phyloP scores from a whole-genome alignment of 30 jellyfish, hydroid and myxozoan species.

The Chironex yamaguchii region DNA sequence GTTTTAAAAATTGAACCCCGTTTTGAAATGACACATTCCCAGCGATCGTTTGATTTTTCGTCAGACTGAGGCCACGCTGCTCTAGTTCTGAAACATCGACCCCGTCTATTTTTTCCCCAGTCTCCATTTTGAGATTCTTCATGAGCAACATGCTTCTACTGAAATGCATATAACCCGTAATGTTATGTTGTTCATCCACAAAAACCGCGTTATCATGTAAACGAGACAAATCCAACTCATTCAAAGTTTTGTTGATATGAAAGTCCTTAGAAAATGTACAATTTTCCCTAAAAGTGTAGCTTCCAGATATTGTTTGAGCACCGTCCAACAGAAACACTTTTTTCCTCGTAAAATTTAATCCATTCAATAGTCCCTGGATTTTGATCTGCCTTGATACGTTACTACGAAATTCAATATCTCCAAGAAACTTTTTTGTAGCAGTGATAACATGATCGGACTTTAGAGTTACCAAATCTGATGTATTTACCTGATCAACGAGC shows the following conservation, averaged over 20 bases:
- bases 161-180: slow-evolving; percentile 55
- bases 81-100: slow-evolving; percentile 86
- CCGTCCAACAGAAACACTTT: slow-evolving; percentile 60
- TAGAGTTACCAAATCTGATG: slow-evolving; percentile 51
- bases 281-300: slow-evolving; percentile 7
- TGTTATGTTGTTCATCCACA: slow-evolving; percentile 47
- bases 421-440: slow-evolving; percentile 39
- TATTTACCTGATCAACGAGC: slow-evolving; percentile 68
- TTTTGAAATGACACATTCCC: slow-evolving; percentile 22
- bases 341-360: slow-evolving; percentile 30
- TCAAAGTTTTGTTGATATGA: slow-evolving; percentile 20
- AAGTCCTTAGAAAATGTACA: slow-evolving; percentile 2
- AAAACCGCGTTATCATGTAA: slow-evolving; percentile 50
- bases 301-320: slow-evolving; percentile 48
- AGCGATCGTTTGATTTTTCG: slow-evolving; percentile 62
- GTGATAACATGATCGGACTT: slow-evolving; percentile 58
- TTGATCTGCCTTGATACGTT: slow-evolving; percentile 4
- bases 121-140: slow-evolving; percentile 58
- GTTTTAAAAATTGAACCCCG: slow-evolving; percentile 7
- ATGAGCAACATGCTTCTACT: slow-evolving; percentile 4
- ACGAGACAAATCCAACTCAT: slow-evolving; percentile 48
- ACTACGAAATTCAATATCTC: slow-evolving; percentile 10
- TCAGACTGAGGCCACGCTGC: slow-evolving; percentile 40
- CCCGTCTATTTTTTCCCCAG: slow-evolving; percentile 43
- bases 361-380: slow-evolving; percentile 73